Conservation (phyloP, 1,140 invertebrate genomes). For the Sycobia sp. region DNA sequence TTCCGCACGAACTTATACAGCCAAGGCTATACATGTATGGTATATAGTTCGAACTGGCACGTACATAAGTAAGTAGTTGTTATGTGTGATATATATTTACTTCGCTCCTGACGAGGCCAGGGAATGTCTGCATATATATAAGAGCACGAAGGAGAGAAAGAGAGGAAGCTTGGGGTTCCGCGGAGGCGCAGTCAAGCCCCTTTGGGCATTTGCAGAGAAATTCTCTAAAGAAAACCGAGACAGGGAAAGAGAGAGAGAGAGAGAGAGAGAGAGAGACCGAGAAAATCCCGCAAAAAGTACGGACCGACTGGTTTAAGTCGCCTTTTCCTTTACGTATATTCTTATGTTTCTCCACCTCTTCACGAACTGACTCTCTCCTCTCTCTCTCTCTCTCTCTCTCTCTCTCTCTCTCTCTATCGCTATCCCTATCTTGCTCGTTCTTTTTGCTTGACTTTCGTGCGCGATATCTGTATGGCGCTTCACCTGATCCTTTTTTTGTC, state of each 20-base stretch:
- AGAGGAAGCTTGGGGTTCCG: too few species aligned
- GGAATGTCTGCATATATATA: too few species aligned
- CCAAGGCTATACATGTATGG: too few species aligned
- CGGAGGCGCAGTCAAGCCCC: slow-evolving; percentile 23
- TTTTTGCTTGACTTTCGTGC: not conserved
- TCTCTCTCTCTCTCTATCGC: not conserved
- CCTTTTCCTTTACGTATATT: not conserved
- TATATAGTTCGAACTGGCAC: too few species aligned
- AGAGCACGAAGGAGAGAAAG: too few species aligned
- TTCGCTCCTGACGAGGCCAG: too few species aligned
- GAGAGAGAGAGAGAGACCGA: too few species aligned
- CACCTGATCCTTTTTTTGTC: slow-evolving; percentile 6
- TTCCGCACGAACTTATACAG: too few species aligned
- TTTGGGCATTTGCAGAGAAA: slow-evolving; percentile 40
- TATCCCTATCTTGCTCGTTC: not conserved
- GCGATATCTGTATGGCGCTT: slow-evolving; percentile 14
- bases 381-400: not conserved
- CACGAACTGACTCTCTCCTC: too few species aligned
- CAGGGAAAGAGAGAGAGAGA: too few species aligned
- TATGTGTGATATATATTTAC: too few species aligned
- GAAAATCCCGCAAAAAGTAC: slow-evolving; percentile 1
- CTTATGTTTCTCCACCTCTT: not conserved
- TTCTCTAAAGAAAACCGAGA: slow-evolving; percentile 34
- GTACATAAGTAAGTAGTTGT: too few species aligned
- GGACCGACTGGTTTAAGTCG: not conserved